phyloP scores from a whole-genome alignment of 1,140 invertebrate genomes.

The Dreissena polymorpha region DNA sequence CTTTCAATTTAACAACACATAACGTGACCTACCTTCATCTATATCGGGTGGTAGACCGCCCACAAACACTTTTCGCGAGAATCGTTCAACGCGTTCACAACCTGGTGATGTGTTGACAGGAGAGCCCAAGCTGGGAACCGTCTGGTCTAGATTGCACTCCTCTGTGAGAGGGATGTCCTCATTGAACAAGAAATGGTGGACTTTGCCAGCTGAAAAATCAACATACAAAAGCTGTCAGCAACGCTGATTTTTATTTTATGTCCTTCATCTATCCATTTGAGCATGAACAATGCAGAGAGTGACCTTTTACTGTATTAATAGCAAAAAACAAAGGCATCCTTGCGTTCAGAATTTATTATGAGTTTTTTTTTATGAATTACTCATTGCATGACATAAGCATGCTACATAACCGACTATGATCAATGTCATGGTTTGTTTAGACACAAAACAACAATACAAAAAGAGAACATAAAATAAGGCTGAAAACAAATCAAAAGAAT shows the following conservation, averaged over 20 bases:
- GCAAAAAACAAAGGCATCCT: too few species aligned
- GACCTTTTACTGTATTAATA: background rate
- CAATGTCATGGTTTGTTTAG: too few species aligned
- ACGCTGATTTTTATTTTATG: background rate
- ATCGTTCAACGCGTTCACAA: conserved; percentile 87
- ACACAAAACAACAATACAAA: too few species aligned
- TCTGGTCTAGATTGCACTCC: conserved; percentile 79
- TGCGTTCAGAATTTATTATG: too few species aligned
- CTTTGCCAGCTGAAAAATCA: conserved; percentile 22
- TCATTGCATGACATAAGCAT: too few species aligned
- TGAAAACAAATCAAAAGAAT: too few species aligned
- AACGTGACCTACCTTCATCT: conserved; percentile 98
- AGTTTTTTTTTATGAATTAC: too few species aligned
- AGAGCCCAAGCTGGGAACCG: conserved; percentile 80
- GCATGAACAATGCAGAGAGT: background rate
- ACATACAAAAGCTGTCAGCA: background rate
- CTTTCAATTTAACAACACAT: too few species aligned
- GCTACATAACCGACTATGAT: too few species aligned
- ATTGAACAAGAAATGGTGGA: conserved; percentile 40
- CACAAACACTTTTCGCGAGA: conserved; percentile 98
- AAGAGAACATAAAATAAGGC: too few species aligned
- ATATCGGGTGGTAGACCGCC: conserved; percentile 99
- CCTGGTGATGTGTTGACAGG: conserved; percentile 91
- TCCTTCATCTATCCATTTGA: background rate
- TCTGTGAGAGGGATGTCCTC: conserved; percentile 64